These are phyloP conservation scores for Turritopsis dohrnii DNA, from an alignment of 30 jellyfish, hydroid and myxozoan species.

Conservation along the genomic window DNA sequence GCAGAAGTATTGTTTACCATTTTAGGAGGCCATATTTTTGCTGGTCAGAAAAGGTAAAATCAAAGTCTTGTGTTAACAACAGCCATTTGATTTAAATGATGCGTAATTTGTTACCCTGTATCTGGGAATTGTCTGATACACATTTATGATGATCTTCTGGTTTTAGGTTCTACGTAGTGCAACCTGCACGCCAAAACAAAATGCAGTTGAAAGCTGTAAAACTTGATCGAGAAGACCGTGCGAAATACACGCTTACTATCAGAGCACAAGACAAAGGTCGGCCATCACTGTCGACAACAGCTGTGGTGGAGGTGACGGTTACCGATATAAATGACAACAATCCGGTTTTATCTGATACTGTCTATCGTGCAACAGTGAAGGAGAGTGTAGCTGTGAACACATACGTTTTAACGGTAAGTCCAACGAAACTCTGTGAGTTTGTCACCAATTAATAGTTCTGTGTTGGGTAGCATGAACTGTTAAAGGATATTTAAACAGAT, in stretches of 20 bases:
- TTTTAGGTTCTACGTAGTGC: slow-evolving; percentile 24
- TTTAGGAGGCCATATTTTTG: slow-evolving; percentile 10
- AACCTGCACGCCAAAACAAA: slow-evolving; percentile 26
- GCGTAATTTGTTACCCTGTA: too few relatives aligned
- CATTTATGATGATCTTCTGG: too few relatives aligned
- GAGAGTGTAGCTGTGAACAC: slow-evolving; percentile 59
- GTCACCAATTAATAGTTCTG: not conserved
- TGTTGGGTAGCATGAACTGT: too few relatives aligned
- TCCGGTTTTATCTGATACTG: slow-evolving; percentile 47
- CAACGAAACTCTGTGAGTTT: not conserved
- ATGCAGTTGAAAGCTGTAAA: slow-evolving; percentile 49
- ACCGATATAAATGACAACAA: slow-evolving; percentile 82
- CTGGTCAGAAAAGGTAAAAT: not conserved
- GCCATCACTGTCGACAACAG: slow-evolving; percentile 57
- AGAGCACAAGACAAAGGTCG: slow-evolving; percentile 84
- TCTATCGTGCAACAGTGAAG: slow-evolving; percentile 21
- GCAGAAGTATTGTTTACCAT: slow-evolving; percentile 47
- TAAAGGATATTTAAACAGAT: too few relatives aligned
- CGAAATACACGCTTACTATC: slow-evolving; percentile 38
- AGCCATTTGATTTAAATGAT: too few relatives aligned
- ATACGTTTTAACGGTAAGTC: slow-evolving; percentile 54
- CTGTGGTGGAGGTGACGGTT: slow-evolving; percentile 48
- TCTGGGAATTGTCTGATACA: too few relatives aligned
- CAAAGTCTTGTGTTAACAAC: not conserved
- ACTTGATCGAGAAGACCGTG: slow-evolving; percentile 71